Evolutionary conservation across 2,797 vertebrate genomes (phyloP), one percentile per base, ranked within the genome.

Genomic region (Falco peregrinus): DNA sequence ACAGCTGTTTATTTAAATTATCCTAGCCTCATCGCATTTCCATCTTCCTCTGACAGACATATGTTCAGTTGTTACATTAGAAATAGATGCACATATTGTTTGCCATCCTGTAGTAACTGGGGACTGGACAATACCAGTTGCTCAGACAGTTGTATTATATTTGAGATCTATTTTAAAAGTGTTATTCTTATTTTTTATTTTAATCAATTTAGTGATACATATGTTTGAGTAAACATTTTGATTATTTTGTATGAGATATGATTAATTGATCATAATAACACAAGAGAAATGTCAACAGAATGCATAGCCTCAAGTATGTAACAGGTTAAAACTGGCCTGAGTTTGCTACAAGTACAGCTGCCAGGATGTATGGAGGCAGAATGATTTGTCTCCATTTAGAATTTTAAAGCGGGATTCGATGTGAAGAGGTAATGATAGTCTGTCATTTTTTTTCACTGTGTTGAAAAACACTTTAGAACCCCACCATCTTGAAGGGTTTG

Each of bases 1-100:
- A 96, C 96, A 98, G 96, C 95, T 98, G 97, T 97, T 98, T 97
- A 96, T 98, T 97, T 97, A 97, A 97, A 98, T 97, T 97, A 96
- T 85, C 86, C 63, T 47, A 95, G 79, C 89, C 82, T 95, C 91
- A 28, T 85, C 97, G 93, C 96, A 82, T 96, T 96, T 95, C 73
- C 90, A 48, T 97, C 94, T 97, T 88, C 91, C 91, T 87, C 84
- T 97, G 96, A 97, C 92, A 97, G 97, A 97, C 96, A 96, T 98
- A 97, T 98, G 97, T 92, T 97, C 89, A 56, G 67, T 85, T 76
- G 94, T 50, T 96, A 81, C 93, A 37, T 92, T 89, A 69, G 94
- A 96, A 97, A 97, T 92, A 97, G 95, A 94, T 64, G 93, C 91
- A 87, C 95, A 97, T 98, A 97, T 96, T 97, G 96, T 94, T 96